Conservation (phyloP, 2,113 vertebrate species). For the Leptosomus discolor region DNA sequence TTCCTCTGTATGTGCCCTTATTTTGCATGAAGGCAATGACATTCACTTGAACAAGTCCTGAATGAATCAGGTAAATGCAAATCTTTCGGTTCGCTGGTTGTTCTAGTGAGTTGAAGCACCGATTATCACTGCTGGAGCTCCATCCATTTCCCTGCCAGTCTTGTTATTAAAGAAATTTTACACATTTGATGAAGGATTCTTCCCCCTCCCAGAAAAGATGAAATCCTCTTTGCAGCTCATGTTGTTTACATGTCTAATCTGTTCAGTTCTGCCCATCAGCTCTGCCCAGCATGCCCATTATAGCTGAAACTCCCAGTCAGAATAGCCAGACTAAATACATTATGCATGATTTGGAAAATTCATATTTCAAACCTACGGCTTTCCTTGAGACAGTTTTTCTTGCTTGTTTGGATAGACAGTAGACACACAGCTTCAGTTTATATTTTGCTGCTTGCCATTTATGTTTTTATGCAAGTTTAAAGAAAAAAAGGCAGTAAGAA, state of each 20-base stretch:
- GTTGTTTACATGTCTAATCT: background rate
- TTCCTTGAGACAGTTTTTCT: background rate
- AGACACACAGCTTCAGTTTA: background rate
- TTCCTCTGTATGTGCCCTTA: background rate
- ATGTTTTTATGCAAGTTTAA: background rate
- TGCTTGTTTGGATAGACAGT: background rate
- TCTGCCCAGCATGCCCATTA: background rate
- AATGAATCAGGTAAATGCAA: background rate
- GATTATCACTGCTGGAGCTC: constrained; percentile 3
- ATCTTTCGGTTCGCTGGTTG: background rate
- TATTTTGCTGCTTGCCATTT: background rate
- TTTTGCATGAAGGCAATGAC: background rate
- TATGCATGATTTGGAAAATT: background rate
- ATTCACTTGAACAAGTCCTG: background rate
- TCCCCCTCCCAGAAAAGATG: background rate
- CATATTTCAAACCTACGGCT: background rate
- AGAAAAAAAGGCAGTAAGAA: background rate
- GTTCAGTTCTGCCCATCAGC: background rate
- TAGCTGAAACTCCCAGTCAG: background rate
- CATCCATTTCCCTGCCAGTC: background rate
- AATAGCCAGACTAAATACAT: background rate
- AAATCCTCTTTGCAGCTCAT: constrained; percentile 7
- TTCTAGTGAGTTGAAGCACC: background rate
- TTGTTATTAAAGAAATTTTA: constrained; percentile 8
- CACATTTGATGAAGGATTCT: background rate